These are phyloP conservation scores for Silurus lanzhouensis DNA, from an alignment of 2,797 vertebrate species.

Conservation along the genomic window DNA sequence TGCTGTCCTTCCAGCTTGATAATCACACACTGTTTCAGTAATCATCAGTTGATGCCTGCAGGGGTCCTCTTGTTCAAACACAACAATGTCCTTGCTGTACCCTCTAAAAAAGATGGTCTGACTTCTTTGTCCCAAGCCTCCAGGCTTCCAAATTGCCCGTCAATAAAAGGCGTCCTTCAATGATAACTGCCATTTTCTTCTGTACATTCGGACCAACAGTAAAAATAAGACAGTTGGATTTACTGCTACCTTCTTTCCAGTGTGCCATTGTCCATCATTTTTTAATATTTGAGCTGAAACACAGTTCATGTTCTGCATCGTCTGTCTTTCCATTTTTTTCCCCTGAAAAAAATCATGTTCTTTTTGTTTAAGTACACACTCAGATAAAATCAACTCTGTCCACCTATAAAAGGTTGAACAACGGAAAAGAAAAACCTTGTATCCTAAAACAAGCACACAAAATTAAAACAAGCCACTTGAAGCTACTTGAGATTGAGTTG, in stretches of 20 bases:
- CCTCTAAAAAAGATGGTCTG: background rate
- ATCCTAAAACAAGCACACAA: conserved; percentile 44
- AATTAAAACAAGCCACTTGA: conserved; percentile 42
- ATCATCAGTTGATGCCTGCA: background rate
- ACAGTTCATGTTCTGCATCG: conserved; percentile 12
- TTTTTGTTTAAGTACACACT: conserved; percentile 10
- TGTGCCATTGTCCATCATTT: background rate
- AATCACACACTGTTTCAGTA: conserved; percentile 30
- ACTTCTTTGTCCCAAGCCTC: background rate
- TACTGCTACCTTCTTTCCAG: background rate
- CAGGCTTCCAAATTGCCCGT: background rate
- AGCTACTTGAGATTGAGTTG: conserved; percentile 26
- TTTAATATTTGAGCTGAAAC: background rate
- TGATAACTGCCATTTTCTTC: background rate
- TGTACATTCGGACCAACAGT: conserved; percentile 7
- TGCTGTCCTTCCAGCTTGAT: background rate
- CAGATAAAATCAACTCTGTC: conserved; percentile 13
- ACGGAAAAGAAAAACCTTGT: conserved; percentile 25
- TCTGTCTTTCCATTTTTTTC: background rate
- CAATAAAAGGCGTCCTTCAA: background rate
- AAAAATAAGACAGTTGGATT: background rate
- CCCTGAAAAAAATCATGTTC: conserved; percentile 10
- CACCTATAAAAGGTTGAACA: conserved; percentile 16
- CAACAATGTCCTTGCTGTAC: background rate
- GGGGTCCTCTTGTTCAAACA: conserved; percentile 21